Percentiles rank a stretch among this genome's conserved stretches.
Conservation (phyloP, 1,140 invertebrate species). For the Dendrolimus kikuchii region DNA sequence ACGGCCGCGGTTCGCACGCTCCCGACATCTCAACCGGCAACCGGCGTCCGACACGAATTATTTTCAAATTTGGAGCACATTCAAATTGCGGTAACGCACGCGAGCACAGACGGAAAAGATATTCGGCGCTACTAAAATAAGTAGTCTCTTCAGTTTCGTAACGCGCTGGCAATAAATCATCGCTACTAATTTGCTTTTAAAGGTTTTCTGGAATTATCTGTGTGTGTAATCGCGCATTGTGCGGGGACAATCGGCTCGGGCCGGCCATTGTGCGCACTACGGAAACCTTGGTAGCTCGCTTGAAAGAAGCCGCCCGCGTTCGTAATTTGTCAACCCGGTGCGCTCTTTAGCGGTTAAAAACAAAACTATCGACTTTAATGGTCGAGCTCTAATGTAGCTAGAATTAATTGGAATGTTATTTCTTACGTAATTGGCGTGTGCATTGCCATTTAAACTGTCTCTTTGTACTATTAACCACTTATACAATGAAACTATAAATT, state of each 20-base stretch:
- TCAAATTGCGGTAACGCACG: conserved; percentile 65
- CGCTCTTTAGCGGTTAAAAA: conserved; percentile 26
- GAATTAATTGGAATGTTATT: conserved; percentile 54
- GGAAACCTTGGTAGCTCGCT: conserved; percentile 14
- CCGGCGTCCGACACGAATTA: conserved; percentile 44
- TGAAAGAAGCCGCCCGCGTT: conserved; percentile 36
- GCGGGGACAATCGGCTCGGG: conserved; percentile 37
- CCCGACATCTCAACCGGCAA: conserved; percentile 10
- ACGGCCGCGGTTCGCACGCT: conserved; percentile 36
- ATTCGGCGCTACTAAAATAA: conserved; percentile 10
- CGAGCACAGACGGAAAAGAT: conserved; percentile 46
- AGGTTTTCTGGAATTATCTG: conserved; percentile 58
- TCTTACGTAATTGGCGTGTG: conserved; percentile 38
- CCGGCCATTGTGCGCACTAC: conserved; percentile 30
- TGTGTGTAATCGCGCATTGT: conserved; percentile 55
- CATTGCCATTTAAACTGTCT: conserved; percentile 8
- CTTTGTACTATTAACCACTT: conserved; percentile 1
- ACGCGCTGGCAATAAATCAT: conserved; percentile 61
- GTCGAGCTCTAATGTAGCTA: conserved; percentile 24
- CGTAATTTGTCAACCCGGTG: conserved; percentile 55
- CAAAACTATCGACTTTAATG: conserved; percentile 48
- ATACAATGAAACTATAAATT: neutral
- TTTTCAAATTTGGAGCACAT: conserved; percentile 67
- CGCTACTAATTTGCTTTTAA: conserved; percentile 70
- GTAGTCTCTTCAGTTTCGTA: conserved; percentile 33